Base-by-base conservation (phyloP, 2,797 vertebrate genomes). In the Melanotaenia nigrans region DNA sequence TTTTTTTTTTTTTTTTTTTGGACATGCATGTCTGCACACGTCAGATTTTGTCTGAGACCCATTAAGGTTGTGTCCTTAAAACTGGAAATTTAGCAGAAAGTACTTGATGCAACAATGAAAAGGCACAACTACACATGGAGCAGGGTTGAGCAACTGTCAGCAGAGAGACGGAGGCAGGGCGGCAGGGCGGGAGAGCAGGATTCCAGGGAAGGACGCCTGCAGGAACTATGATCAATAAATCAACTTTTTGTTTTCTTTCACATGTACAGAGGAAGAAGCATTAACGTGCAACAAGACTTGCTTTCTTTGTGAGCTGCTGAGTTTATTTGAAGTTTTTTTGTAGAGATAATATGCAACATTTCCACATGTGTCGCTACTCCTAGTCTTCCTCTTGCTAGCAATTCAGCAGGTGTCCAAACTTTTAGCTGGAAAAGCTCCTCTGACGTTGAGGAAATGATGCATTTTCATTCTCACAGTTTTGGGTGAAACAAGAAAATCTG, bases 51-150 rank as follows among this genome's bases (percentile, higher is more conserved):
- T 25, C 5, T 25, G 22, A 6, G 25, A 18, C 13, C 54, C 25
- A 16, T 55, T 5, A 5, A 24, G 4, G 10, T 55, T 7, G 25
- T 16, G 24, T 55, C 53, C 13, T 28, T 14, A 5, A 20, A 3
- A 30, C 24, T 13, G 49, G 12, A 25, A 25, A 24, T 51, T 10
- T 51, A 10, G 6, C 47, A 49, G 47, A 25, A 51, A 51, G 11
- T 25, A 24, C 51, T 68, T 56, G 55, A 67, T 28, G 65, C 77
- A 72, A 84, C 61, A 61, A 70, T 72, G 54, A 82, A 77, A 71
- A 71, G 76, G 53, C 56, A 53, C 61, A 35, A 74, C 68, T 77
- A 58, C 70, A 74, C 55, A 20, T 0, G 59, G 60, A 24, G 49
- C 53, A 38, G 49, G 40, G 61, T 78, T 81, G 66, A 64, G 70